Base-by-base conservation (phyloP, 2,797 vertebrate genomes). In the Micromesistius poutassou region DNA sequence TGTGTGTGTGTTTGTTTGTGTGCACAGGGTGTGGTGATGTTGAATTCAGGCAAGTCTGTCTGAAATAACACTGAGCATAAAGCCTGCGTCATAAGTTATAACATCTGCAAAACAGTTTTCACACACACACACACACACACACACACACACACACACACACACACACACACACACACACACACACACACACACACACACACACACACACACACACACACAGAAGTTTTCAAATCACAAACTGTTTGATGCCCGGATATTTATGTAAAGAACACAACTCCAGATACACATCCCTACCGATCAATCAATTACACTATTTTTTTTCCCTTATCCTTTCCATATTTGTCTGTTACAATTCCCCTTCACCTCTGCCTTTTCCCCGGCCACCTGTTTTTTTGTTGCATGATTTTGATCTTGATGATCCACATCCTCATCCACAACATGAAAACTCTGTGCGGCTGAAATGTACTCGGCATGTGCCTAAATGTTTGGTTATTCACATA, bases 181-280 rank as follows among this genome's bases (percentile, higher is more conserved):
- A 66, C 19, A 55, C 22, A 22, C 12, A 35, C 25, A 30, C 25
- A 55, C 28, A 42, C 30, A 73, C 0, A 40, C 71, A 73, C 55
- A 77, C 9, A 70, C 13, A 33, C 28, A 62, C 50, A 50, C 74
- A 76, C 75, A 68, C n/a, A 42, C 68, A 76, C 66, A 78, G 16
- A 62, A 3, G 50, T 28, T 66, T 66, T n/a, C 62, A 66, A 78
- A 76, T 79, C 13, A 55, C 40, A 71, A 19, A 12, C 42, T 76
- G 33, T 71, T 30, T 31, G 13, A 85, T 12, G 74, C 7, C 76
- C 3, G 50, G 62, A 84, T 70, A 86, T 1, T 36, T 33, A 70
- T 31, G 36, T 28, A 42, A 33, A 66, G n/a, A n/a, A 66, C 62
- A 66, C 62, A 66, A 46, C 42, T 46, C 42, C 42, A 13, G 42